phyloP scores from a whole-genome alignment of 1,140 invertebrate species.

The Drosophila carrolli region DNA sequence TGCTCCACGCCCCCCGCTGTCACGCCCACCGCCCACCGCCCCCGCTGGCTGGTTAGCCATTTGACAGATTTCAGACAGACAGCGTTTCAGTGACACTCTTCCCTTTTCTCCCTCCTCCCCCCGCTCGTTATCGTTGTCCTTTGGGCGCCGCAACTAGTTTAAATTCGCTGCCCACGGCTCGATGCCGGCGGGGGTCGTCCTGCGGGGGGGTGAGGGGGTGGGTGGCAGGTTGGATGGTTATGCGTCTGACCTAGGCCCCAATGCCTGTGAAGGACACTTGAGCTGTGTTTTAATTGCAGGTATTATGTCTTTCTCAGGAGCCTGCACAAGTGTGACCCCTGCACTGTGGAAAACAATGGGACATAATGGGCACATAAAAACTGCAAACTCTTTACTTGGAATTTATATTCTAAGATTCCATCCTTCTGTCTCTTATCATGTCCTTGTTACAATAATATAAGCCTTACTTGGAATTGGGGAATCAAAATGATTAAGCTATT shows the following conservation, averaged over 20 bases:
- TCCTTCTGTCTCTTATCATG: too few relatives aligned
- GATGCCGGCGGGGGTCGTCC: neutral
- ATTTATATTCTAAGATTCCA: too few relatives aligned
- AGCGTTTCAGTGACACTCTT: constrained; percentile 20
- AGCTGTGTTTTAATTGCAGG: constrained; percentile 81
- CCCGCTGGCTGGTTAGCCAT: constrained; percentile 65
- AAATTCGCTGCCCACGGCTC: constrained; percentile 41
- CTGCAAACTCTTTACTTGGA: too few relatives aligned
- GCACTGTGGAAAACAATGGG: constrained; percentile 7
- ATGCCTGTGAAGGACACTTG: constrained; percentile 75
- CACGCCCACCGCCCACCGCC: neutral
- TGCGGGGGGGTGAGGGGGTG: neutral
- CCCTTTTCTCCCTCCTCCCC: too few relatives aligned
- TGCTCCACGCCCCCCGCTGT: neutral
- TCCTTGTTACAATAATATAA: too few relatives aligned
- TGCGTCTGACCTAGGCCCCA: constrained; percentile 79
- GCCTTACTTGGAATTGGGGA: too few relatives aligned
- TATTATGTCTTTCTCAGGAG: constrained; percentile 75
- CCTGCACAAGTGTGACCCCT: constrained; percentile 57
- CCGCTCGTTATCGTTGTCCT: neutral
- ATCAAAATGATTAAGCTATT: too few relatives aligned
- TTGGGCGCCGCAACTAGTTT: constrained; percentile 60
- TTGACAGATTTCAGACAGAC: constrained; percentile 66
- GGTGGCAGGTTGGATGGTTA: constrained; percentile 6
- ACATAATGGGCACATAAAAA: neutral